These are phyloP conservation scores for Hypselothyrea guttata DNA, from an alignment of 2,888 invertebrate species.

Conservation along the genomic window DNA sequence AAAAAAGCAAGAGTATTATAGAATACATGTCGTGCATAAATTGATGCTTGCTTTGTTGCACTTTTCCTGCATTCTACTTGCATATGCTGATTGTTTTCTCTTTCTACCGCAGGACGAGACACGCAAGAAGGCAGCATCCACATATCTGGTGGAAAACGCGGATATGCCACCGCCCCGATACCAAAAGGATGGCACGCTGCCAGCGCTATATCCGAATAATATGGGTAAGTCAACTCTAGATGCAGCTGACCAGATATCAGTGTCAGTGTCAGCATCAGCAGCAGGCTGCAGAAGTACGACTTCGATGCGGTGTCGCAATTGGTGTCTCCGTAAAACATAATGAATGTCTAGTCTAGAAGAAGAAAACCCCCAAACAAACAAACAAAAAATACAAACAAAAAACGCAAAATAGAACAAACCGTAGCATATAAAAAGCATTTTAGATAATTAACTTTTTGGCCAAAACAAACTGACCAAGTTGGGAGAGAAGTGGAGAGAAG, in stretches of 20 bases:
- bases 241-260: slow-evolving; percentile 27
- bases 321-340: slow-evolving; percentile 16
- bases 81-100: slow-evolving; percentile 23
- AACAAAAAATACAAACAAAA: too few species aligned
- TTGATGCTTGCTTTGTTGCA: too few species aligned
- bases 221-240: slow-evolving; percentile 83
- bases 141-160: slow-evolving; percentile 84
- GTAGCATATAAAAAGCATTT: slow-evolving; percentile 59
- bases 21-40: too few species aligned
- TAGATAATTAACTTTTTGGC: slow-evolving; percentile 75
- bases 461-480: slow-evolving; percentile 47
- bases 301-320: neutral
- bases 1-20: too few species aligned
- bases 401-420: neutral
- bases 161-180: slow-evolving; percentile 85
- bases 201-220: slow-evolving; percentile 85
- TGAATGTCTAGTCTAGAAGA: too few species aligned
- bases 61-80: slow-evolving; percentile 8
- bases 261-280: slow-evolving; percentile 20
- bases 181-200: slow-evolving; percentile 86
- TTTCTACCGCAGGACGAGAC: slow-evolving; percentile 80
- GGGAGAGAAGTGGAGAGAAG: neutral
- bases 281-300: too few species aligned
- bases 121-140: slow-evolving; percentile 84
- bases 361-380: too few species aligned